A percentile compares a stretch with the other conserved stretches of the same genome.
phyloP scores from a whole-genome alignment of 2,113 vertebrate genomes.

The Empidonax traillii region DNA sequence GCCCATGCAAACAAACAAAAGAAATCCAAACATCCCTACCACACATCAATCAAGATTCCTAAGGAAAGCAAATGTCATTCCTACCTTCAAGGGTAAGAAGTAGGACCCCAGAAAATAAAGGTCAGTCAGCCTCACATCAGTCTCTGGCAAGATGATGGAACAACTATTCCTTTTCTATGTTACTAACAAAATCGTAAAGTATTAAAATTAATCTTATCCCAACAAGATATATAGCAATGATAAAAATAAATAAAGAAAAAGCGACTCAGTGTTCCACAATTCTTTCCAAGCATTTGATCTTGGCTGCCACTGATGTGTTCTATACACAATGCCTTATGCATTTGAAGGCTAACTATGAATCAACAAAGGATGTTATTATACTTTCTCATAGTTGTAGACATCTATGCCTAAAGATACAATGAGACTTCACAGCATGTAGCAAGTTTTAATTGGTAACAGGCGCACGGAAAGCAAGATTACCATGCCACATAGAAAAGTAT shows the following conservation, averaged over 20 bases:
- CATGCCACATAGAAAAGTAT: background rate
- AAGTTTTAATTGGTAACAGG: background rate
- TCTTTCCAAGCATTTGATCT: background rate
- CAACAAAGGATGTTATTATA: background rate
- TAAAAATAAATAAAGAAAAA: background rate
- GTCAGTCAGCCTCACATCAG: background rate
- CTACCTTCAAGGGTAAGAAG: background rate
- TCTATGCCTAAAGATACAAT: background rate
- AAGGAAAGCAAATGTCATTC: background rate
- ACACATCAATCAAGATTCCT: background rate
- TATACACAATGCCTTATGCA: background rate
- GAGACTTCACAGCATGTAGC: background rate
- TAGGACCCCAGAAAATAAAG: background rate
- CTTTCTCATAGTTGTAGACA: background rate
- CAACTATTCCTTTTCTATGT: background rate
- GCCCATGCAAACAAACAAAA: background rate
- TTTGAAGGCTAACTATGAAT: background rate
- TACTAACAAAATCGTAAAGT: background rate
- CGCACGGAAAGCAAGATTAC: background rate
- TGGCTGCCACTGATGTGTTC: background rate
- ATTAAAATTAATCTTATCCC: background rate
- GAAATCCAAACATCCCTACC: too few species aligned
- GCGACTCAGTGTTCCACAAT: background rate
- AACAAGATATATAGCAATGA: background rate
- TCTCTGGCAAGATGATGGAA: background rate